Base-by-base conservation (phyloP, 2,113 vertebrate species). In the Hemiprocne comata region DNA sequence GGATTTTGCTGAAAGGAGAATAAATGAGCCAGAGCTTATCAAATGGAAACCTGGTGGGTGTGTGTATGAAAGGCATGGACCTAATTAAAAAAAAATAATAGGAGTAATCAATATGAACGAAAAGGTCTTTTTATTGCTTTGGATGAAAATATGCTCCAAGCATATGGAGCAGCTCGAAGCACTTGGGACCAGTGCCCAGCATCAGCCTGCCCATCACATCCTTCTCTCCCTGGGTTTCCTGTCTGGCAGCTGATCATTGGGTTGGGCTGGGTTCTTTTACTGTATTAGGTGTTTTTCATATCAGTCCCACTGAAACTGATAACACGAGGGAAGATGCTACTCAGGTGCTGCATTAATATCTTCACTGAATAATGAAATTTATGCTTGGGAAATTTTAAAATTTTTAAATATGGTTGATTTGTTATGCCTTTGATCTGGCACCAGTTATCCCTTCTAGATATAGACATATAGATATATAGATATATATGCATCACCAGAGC, bases 131-230 rank as follows among this genome's bases (percentile, higher is more conserved):
- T 64, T 17, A 34, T 55, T 83, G 34, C 29, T 69, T 69, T 28
- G 40, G 26, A 31, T 51, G 28, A 21, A 88, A 83, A 57, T 50
- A 25, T 25, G 16, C 28, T 88, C 31, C 57, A 69, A 61, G 28
- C 21, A 44, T 3, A 44, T 7, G 23, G 33, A 34, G 29, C 6
- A 64, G 26, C 14, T 74, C 29, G 36, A 51, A 40, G 28, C 5
- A 58, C 8, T 9, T 5, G 18, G 65, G 14, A 46, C 21, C 48
- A 58, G 20, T 0, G 1, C 14, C 42, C 53, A 53, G 20, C 0
- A 1, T 12, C 44, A 73, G 19, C 19, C 50, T 81, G 14, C 25
- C 60, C 60, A 57, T 18, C 20, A 48, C 54, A 60, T 40, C n/a
- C 29, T 58, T 51, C 46, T 70, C 26, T 61, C n/a, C 79, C 28